These are phyloP conservation scores for Cheilosia grossa DNA, from an alignment of 2,888 invertebrate genomes.

Conservation along the genomic window DNA sequence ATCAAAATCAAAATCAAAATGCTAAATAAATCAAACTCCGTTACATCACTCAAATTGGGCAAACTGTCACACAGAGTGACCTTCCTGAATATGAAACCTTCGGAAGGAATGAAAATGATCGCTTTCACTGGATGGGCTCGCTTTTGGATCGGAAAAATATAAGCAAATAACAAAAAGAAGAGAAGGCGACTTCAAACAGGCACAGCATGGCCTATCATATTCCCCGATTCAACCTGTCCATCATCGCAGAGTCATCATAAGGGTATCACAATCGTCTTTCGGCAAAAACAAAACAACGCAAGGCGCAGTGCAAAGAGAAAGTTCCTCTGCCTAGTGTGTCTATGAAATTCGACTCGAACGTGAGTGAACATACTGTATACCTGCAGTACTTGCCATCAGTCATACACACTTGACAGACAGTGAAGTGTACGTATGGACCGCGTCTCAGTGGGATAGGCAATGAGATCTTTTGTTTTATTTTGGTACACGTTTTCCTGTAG, in stretches of 20 bases:
- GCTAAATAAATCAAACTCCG: background rate
- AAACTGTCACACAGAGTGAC: background rate
- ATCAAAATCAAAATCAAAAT: background rate
- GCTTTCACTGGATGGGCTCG: conserved; percentile 32
- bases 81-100: background rate
- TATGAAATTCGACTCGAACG: conserved; percentile 60
- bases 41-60: background rate
- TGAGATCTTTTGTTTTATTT: background rate
- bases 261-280: conserved; percentile 37
- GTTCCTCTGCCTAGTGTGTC: conserved; percentile 20
- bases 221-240: conserved; percentile 63
- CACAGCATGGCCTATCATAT: conserved; percentile 29
- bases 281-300: background rate
- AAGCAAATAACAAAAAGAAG: background rate
- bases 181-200: background rate
- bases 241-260: conserved; percentile 59
- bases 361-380: background rate
- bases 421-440: conserved; percentile 18
- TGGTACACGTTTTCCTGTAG: background rate
- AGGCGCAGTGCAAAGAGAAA: conserved; percentile 38
- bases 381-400: conserved; percentile 26
- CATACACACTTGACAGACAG: conserved; percentile 47
- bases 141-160: conserved; percentile 2
- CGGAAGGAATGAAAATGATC: background rate
- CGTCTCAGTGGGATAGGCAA: conserved; percentile 1